A percentile compares a stretch with the other conserved stretches of the same genome.
phyloP scores from a whole-genome alignment of 2,797 vertebrate genomes.

The Sebastes cheni region DNA sequence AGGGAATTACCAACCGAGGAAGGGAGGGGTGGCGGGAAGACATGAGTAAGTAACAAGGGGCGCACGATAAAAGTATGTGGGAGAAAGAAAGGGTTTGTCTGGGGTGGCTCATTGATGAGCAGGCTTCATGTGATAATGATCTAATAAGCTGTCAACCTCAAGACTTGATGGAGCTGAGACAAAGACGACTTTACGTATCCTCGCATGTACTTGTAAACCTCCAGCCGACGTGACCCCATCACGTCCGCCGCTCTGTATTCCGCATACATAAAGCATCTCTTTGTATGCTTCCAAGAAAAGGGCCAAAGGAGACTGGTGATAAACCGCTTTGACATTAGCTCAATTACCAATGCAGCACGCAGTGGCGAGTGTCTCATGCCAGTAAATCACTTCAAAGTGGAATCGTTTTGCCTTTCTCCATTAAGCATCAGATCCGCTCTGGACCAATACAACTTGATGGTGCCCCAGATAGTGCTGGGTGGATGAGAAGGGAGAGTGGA shows the following conservation, averaged over 20 bases:
- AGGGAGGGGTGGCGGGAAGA: not conserved
- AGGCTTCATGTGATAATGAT: slow-evolving; percentile 53
- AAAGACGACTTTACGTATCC: slow-evolving; percentile 52
- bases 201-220: slow-evolving; percentile 22
- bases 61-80: slow-evolving; percentile 25
- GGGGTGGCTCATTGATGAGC: not conserved
- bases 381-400: slow-evolving; percentile 68
- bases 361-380: slow-evolving; percentile 43
- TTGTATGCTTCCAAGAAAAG: slow-evolving; percentile 42
- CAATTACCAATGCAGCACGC: slow-evolving; percentile 50
- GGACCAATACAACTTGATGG: slow-evolving; percentile 50
- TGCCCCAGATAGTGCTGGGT: slow-evolving; percentile 54
- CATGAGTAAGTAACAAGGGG: slow-evolving; percentile 25
- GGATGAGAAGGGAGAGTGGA: slow-evolving; percentile 35
- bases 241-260: slow-evolving; percentile 1
- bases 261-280: slow-evolving; percentile 45
- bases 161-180: slow-evolving; percentile 50
- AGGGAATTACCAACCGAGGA: not conserved
- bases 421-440: slow-evolving; percentile 45
- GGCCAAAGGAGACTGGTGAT: slow-evolving; percentile 38
- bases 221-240: slow-evolving; percentile 19
- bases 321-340: slow-evolving; percentile 60
- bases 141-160: slow-evolving; percentile 50
- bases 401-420: slow-evolving; percentile 53
- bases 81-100: slow-evolving; percentile 31